Evolutionary conservation across 2,888 invertebrate species (phyloP), one percentile per base, ranked within the genome.

Genomic region (Drosophila mayaguana): DNA sequence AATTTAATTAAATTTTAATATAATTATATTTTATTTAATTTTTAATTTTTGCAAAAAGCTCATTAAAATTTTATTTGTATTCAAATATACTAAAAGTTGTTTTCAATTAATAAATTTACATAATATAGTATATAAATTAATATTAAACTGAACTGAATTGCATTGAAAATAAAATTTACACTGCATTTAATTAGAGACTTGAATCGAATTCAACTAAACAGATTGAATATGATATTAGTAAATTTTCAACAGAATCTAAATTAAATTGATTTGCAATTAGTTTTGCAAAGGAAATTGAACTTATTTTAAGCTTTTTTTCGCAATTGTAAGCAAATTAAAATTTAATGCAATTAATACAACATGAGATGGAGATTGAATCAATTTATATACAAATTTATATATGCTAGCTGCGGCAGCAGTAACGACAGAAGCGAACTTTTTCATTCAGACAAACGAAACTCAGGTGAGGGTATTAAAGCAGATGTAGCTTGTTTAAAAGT

Each of bases 311-410:
- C 7, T 38, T n/a, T 48, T 28, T 32, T 40, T 28, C 12, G 11
- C 18, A n/a, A 12, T 9, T 9, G 40, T 18, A 28, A 28, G 18
- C 4, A n/a, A 64, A 45, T 43, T 34, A 16, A 28, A 72, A 51
- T 72, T 38, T 25, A 45, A 65, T 48, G 22, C 20, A 66, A 67
- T 34, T 28, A 56, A 57, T 55, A 16, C 43, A 48, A 45, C 36
- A 38, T 18, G 18, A 51, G 36, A 28, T 28, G 7, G 20, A 20
- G 43, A 56, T 56, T 50, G 45, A 57, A 64, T 40, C 22, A 38
- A 38, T 65, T 54, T 43, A 25, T 45, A 48, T 32, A 28, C n/a
- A 32, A 36, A 34, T 45, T 18, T 43, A 36, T 54, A 18, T 32
- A 20, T 28, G 51, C 34, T 34, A n/a, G 14, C 20, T 9, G 16